A percentile compares a stretch with the other conserved stretches of the same genome.
phyloP scores from a whole-genome alignment of 2,888 invertebrate genomes.

The Trichogramma evanescens region DNA sequence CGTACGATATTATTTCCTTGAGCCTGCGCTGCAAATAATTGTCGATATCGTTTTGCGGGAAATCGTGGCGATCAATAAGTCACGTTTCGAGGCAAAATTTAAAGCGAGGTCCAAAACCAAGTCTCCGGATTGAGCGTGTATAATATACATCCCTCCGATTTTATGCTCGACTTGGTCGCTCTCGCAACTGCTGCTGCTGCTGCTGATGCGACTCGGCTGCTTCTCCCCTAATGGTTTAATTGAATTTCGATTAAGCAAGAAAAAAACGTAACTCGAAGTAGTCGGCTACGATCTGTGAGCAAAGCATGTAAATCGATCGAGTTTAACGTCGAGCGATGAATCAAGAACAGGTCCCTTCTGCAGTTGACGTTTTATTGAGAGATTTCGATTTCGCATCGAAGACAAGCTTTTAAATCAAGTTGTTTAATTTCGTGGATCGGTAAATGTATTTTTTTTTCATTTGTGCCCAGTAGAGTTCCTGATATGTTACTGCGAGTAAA shows the following conservation, averaged over 20 bases:
- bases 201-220: neutral
- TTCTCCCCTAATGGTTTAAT: slow-evolving; percentile 37
- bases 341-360: slow-evolving; percentile 41
- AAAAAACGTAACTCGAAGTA: slow-evolving; percentile 21
- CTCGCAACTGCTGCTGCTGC: too few species aligned
- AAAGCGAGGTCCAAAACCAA: neutral
- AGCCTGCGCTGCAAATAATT: neutral
- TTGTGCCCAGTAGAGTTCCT: too few species aligned
- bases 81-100: too few species aligned
- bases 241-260: slow-evolving; percentile 46
- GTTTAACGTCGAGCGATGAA: slow-evolving; percentile 38
- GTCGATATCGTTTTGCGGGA: too few species aligned
- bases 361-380: slow-evolving; percentile 41
- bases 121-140: neutral
- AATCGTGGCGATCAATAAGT: too few species aligned
- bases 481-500: too few species aligned
- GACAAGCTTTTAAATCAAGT: too few species aligned
- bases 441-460: too few species aligned
- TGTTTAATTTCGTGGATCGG: too few species aligned
- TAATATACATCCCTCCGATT: neutral
- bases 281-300: neutral
- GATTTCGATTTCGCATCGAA: slow-evolving; percentile 35
- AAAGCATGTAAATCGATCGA: neutral
- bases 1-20: neutral
- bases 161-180: neutral